Conservation (phyloP, 2,888 invertebrate species). For the Aradus depressus region DNA sequence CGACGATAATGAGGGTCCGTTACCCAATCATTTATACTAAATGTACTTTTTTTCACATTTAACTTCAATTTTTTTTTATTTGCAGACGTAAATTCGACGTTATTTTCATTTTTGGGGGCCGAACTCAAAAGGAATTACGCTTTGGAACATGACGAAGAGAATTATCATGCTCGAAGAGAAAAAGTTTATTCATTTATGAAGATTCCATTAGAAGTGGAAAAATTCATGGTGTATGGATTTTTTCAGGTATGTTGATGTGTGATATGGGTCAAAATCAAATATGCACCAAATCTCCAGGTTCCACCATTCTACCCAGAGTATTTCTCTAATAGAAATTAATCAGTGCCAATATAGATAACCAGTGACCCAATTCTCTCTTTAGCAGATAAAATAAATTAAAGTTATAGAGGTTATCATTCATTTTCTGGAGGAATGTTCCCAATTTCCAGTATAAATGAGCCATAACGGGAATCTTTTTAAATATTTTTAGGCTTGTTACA, state of each 20-base stretch:
- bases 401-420: too few species aligned
- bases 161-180: constrained; percentile 85
- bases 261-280: too few species aligned
- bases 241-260: constrained; percentile 51
- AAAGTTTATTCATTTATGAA: constrained; percentile 95
- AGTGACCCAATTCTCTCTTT: too few species aligned
- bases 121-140: constrained; percentile 88
- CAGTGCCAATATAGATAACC: too few species aligned
- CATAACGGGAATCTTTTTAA: too few species aligned
- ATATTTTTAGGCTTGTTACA: too few species aligned
- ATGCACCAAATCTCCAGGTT: too few species aligned
- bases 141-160: constrained; percentile 87
- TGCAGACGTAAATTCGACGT: constrained; percentile 32
- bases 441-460: too few species aligned
- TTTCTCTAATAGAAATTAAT: too few species aligned
- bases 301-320: too few species aligned
- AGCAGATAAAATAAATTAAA: too few species aligned
- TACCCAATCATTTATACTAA: neutral
- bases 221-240: constrained; percentile 87
- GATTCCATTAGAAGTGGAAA: constrained; percentile 84
- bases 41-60: neutral
- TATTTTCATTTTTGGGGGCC: constrained; percentile 57
- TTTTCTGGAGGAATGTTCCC: too few species aligned
- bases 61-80: constrained; percentile 5
- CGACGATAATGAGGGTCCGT: constrained; percentile 17